Conservation (phyloP, 2,797 vertebrate genomes). For the Sebastes melanostomus region DNA sequence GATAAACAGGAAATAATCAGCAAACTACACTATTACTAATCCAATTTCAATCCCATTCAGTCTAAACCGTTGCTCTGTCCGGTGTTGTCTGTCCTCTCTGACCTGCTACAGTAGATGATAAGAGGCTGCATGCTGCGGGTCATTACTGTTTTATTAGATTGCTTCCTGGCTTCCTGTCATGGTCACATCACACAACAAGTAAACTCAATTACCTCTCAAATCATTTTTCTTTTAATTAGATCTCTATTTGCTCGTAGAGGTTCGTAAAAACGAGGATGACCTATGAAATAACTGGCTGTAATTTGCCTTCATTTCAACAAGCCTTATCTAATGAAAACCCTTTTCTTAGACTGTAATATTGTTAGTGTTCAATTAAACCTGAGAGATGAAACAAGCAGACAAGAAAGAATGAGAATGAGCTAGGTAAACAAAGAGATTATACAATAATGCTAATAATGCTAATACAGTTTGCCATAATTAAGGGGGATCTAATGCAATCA, state of each 20-base stretch:
- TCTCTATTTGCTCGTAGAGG: slow-evolving; percentile 32
- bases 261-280: slow-evolving; percentile 12
- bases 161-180: slow-evolving; percentile 60
- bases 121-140: slow-evolving; percentile 30
- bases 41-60: slow-evolving; percentile 36
- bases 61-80: background rate
- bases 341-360: background rate
- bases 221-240: slow-evolving; percentile 56
- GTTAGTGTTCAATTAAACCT: slow-evolving; percentile 32
- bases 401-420: background rate
- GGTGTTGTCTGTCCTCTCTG: slow-evolving; percentile 1
- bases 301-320: slow-evolving; percentile 7
- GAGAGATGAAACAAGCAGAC: slow-evolving; percentile 6
- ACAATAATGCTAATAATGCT: too few species aligned
- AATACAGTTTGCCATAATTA: background rate
- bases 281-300: background rate
- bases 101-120: slow-evolving; percentile 26
- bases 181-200: slow-evolving; percentile 34
- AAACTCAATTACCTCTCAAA: slow-evolving; percentile 56
- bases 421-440: background rate
- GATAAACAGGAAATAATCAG: slow-evolving; percentile 64
- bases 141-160: slow-evolving; percentile 64
- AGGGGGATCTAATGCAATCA: background rate
- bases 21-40: slow-evolving; percentile 40
- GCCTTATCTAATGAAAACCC: slow-evolving; percentile 3